Evolutionary conservation across 2,113 vertebrate genomes (phyloP), one percentile per base, ranked within the genome.

Genomic region (Tapirus terrestris): DNA sequence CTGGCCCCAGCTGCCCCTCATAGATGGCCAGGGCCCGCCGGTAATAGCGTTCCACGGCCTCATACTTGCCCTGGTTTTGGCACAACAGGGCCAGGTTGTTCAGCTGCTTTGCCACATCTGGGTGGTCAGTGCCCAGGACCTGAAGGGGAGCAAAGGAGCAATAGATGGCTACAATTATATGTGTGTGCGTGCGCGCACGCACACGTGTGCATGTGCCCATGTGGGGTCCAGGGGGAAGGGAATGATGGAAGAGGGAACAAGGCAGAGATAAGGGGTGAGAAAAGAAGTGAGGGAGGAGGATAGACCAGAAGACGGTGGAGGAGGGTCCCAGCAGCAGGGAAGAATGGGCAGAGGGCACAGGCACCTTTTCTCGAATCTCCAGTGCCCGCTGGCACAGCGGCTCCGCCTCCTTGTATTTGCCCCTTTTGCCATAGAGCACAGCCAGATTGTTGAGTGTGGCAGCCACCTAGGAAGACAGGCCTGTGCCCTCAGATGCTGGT

Each of bases 31-130:
- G 99, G 0, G 99, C 99, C 2, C 99, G 98, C 97, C 99, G 99
- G 98, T 99, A 99, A 93, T 99, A 99, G 94, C 99, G 99, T 88
- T 99, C 99, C 98, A 99, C 99, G 53, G 99, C 99, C 13, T 99
- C 99, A 3, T 99, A 99, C 97, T 99, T 99, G 98, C 99, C 99
- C 99, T 99, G 99, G 98, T 99, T 99, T 98, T 99, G 99, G 97
- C 99, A 99, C 79, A 99, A 98, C 94, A 99, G 99, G 23, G 99
- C 99, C 97, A 99, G 98, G 97, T 99, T 99, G 98, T 99, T 99
- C 98, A 99, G 99, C 98, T 99, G 99, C 98, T 99, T 99, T 89
- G 99, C 99, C 97, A 99, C 99, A 96, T 99, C 99, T 48, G 99
- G 99, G 96, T 99, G 99, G 95, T 99, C 99, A 96, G 99, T 99